These are phyloP conservation scores for Malthinus flaveolus DNA, from an alignment of 2,888 invertebrate genomes.

Conservation along the genomic window DNA sequence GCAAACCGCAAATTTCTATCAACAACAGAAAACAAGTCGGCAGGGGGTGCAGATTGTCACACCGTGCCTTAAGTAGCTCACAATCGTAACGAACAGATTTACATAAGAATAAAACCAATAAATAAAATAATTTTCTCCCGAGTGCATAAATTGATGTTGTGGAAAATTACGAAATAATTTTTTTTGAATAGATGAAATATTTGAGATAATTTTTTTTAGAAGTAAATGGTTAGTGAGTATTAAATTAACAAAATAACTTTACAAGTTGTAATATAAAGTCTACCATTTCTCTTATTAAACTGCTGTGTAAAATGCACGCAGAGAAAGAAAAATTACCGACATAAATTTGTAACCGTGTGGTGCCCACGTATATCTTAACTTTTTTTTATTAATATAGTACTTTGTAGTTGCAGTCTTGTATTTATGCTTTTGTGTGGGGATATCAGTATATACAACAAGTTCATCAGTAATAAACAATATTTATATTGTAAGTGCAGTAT, in stretches of 20 bases:
- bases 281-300: conserved; percentile 17
- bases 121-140: too few relatives aligned
- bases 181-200: too few relatives aligned
- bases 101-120: too few relatives aligned
- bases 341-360: conserved; percentile 29
- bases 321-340: conserved; percentile 25
- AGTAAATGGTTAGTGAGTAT: not conserved
- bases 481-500: conserved; percentile 4
- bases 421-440: conserved; percentile 33
- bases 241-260: conserved; percentile 11
- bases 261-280: conserved; percentile 18
- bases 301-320: conserved; percentile 12
- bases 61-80: too few relatives aligned
- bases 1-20: too few relatives aligned
- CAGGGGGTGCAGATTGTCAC: too few relatives aligned
- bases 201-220: too few relatives aligned
- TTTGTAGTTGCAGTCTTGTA: conserved; percentile 29
- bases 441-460: conserved; percentile 28
- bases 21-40: too few relatives aligned
- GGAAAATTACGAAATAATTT: not conserved
- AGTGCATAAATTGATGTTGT: not conserved
- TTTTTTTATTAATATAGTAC: conserved; percentile 19
- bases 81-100: too few relatives aligned
- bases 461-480: conserved; percentile 30
- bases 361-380: conserved; percentile 28